Evolutionary conservation across 53 echinoderm and acorn worm species (phyloP).

Genomic region (Hippasteria phrygiana): DNA sequence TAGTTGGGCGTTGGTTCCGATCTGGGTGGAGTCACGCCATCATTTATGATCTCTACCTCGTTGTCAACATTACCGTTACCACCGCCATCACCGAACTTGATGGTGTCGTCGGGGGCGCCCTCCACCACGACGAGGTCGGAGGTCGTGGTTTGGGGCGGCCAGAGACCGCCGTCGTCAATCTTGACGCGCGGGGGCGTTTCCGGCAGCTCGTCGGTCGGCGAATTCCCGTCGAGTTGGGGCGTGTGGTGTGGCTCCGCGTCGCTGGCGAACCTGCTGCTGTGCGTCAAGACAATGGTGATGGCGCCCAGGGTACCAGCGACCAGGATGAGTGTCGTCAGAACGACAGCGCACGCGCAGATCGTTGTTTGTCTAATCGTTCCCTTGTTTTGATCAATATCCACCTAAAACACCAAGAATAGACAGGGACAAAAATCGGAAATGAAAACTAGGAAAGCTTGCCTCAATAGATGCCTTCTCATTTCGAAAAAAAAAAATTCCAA

Average conservation of each 20-base stretch:
- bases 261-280: background rate
- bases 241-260: background rate
- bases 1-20: background rate
- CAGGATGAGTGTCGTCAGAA: slow-evolving; percentile 41
- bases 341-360: slow-evolving; percentile 39
- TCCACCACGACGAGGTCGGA: background rate
- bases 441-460: no score
- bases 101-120: background rate
- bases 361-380: background rate
- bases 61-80: background rate
- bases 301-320: slow-evolving; percentile 45
- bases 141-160: slow-evolving; percentile 2
- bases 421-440: no score
- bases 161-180: slow-evolving; percentile 17
- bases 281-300: slow-evolving; percentile 11
- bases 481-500: no score
- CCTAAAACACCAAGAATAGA: background rate
- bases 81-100: background rate
- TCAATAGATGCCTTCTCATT: no score
- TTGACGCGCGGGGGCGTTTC: background rate
- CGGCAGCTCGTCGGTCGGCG: background rate
- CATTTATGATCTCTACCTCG: background rate
- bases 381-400: background rate
- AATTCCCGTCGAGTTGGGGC: background rate
- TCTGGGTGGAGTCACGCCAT: background rate